Base-by-base conservation (phyloP, 2,888 invertebrate genomes). In the Tridacna gigas region DNA sequence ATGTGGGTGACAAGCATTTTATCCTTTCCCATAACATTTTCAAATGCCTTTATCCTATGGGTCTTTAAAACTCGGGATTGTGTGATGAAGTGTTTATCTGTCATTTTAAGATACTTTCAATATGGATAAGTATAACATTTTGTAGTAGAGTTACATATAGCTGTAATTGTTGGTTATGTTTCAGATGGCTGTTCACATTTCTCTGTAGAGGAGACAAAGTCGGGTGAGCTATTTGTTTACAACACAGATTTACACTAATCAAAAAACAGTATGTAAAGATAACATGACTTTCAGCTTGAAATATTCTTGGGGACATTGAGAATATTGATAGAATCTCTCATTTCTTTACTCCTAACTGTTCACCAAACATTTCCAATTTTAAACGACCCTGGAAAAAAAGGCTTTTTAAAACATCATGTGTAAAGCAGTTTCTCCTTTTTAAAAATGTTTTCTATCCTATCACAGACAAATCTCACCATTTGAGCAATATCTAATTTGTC, bases 111-210 rank as follows among this genome's bases (percentile, higher is more conserved):
- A 37, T 37, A 7, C 37, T 37, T 37, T 37, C 37, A 7, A 37
- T 37, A 4, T 37, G 37, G 37, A 37, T 7, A 37, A 2, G 7
- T 7, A 2, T 37, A 7, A 37, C 2, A 37, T 37, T 37, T 7
- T 37, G 37, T 37, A 4, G 7, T 37, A 37, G 37, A 37, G 37
- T 2, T 37, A 37, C 37, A 37, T 37, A 7, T 37, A 37, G 37
- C 37, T 37, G 37, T 37, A 4, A 37, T 37, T n/a, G 13, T 66
- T 56, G 18, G 26, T 45, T 75, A 0, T 74, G 0, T 51, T 77
- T 22, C 77, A 77, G 77, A 66, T 77, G 77, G 77, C 51, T 37
- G 0, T 96, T 98, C 83, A 98, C 98, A 0, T 97, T 98, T 91
- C 63, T 88, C n/a, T 77, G 73, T 56, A 86, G 83, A 81, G 86